These are phyloP conservation scores for Carapus acus DNA, from an alignment of 2,797 vertebrate genomes.

Conservation along the genomic window DNA sequence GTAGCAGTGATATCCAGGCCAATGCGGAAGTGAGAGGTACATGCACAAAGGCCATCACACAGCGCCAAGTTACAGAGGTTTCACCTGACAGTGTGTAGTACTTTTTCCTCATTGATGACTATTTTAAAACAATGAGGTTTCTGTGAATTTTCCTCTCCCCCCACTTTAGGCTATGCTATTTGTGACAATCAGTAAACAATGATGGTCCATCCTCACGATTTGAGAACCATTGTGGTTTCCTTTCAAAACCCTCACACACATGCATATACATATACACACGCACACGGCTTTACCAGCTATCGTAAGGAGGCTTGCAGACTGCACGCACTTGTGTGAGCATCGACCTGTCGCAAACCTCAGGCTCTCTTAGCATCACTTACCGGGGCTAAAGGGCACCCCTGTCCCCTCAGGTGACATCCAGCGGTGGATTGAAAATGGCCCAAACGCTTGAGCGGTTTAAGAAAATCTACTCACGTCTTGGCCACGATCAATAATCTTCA, in stretches of 20 bases:
- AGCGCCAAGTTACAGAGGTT: too few species aligned
- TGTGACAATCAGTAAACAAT: too few species aligned
- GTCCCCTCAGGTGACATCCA: constrained; percentile 20
- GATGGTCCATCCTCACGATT: too few species aligned
- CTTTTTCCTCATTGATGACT: too few species aligned
- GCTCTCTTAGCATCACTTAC: constrained; percentile 43
- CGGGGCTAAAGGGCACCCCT: constrained; percentile 29
- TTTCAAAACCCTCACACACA: too few species aligned
- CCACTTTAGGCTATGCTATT: too few species aligned
- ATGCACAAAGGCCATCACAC: neutral
- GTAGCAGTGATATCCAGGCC: neutral
- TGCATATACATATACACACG: neutral
- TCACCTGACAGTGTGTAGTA: too few species aligned
- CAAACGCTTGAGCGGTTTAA: constrained; percentile 4
- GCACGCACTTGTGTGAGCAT: constrained; percentile 10
- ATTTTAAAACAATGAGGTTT: too few species aligned
- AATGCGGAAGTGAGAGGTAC: constrained; percentile 1
- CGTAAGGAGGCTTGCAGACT: neutral
- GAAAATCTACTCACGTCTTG: neutral
- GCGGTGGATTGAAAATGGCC: constrained; percentile 26
- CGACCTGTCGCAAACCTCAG: constrained; percentile 25
- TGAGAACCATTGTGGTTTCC: too few species aligned
- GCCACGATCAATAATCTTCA: constrained; percentile 10
- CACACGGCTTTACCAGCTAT: neutral
- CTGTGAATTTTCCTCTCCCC: too few species aligned